Base-by-base conservation (phyloP, 1,140 invertebrate genomes). In the Thalassaphorura encarpata region DNA sequence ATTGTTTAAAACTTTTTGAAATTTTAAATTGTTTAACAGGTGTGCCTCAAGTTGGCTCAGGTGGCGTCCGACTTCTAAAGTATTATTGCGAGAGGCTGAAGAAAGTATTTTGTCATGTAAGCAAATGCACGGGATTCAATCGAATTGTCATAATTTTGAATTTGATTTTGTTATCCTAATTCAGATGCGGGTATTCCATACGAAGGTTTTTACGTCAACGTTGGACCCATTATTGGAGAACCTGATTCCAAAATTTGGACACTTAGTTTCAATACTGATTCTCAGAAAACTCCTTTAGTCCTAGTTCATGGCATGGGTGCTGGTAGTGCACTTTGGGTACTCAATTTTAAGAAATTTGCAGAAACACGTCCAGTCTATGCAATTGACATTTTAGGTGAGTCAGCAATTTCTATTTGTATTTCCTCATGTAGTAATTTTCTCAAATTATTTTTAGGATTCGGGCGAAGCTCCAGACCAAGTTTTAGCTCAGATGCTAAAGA, bases 281-380 rank as follows among this genome's bases (percentile, higher is more conserved):
- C 81, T 0, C 69, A 26, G 76, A 39, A 80, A 64, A 84, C 81
- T 0, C 94, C 94, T 0, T 71, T 97, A 33, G 84, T 98, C 19
- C 66, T 98, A 61, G 69, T 98, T 11, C 95, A 98, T 75, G 95
- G 95, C 1, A 81, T 97, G 67, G 94, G 85, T 16, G 82, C 91
- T 2, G 94, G 92, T 3, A 80, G 94, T 33, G 94, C 87, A 1
- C 71, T 97, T 6, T 97, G 93, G 93, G 47, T 46, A 54, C 78
- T 89, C 55, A 97, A 97, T 74, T 73, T 95, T 11, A 88, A 94
- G 70, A 71, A 80, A 1, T 72, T 93, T 13, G 59, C 54, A 4
- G 23, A 85, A 3, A 73, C 75, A 6, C 74, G 93, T 63, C 86
- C 90, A 0, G 83, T 97, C 0, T 94, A 97, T 75, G 90, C 92